Evolutionary conservation across 2,888 invertebrate genomes (phyloP), one percentile per base, ranked within the genome.

Genomic region (Chloroclysta siterata): DNA sequence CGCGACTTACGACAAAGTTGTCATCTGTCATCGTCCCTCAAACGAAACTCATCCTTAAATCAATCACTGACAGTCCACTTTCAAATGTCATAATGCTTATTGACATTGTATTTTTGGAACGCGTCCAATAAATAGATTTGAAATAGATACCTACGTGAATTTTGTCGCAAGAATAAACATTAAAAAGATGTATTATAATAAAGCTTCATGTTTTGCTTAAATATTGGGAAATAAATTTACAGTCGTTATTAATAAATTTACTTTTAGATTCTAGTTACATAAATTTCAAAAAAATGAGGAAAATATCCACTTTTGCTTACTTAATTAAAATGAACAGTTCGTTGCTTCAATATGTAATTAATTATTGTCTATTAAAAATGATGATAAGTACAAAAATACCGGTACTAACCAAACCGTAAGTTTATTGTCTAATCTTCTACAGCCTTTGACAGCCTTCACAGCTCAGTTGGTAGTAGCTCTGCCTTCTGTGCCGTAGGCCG

Each of bases 41-140:
- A 50, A 39, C 33, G 11, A 62, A 53, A 17, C 0, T 7, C 15
- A n/a, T 7, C 28, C 46, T 28, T 55, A 46, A 39, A 33, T 15
- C 55, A 29, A 52, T 46, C 13, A 33, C 10, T 7, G 39, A 52
- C 15, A 39, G 61, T 52, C n/a, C 44, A 52, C 46, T 61, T 61
- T 61, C 22, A 13, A 11, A 2, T 42, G 48, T 11, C 44, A 44
- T 17, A 33, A 53, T 29, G 44, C 15, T 13, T 53, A 53, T 54
- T 55, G 60, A 60, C 56, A 52, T 60, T 60, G 60, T 64, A 56
- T 33, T 48, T 60, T 53, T 64, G 64, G 64, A 47, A 0, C 0
- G 8, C 1, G 13, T 52, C 64, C 64, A 64, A 64, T 60, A 60
- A 51, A 46, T 60, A 48, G 39, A 53, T 64, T 64, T 60, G 46